Evolutionary conservation across 2,888 invertebrate species (phyloP).

Genomic region (Cordilura impudica): DNA sequence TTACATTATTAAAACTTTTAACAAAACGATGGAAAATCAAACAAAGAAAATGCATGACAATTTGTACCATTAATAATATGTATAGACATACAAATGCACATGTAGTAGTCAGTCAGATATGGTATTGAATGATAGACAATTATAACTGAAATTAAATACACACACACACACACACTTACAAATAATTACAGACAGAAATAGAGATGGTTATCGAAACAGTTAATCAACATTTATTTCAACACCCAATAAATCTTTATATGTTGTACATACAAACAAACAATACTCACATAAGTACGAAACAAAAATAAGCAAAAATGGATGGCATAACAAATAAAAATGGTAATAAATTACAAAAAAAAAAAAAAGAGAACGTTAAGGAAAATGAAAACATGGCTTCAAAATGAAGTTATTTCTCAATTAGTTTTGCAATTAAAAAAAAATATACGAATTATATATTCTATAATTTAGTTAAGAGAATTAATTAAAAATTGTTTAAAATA

Average conservation of each 20-base stretch:
- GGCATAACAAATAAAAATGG: slow-evolving; percentile 28
- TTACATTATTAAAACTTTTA: slow-evolving; percentile 18
- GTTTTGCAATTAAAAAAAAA: too few species aligned
- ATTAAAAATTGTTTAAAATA: too few species aligned
- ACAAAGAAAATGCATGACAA: background rate
- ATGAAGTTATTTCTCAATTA: too few species aligned
- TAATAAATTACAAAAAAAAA: slow-evolving; percentile 29
- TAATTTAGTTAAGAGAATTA: too few species aligned
- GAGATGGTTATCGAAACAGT: slow-evolving; percentile 56
- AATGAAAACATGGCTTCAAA: too few species aligned
- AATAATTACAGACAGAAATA: slow-evolving; percentile 17
- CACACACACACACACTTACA: background rate
- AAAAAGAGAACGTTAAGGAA: too few species aligned
- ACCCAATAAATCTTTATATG: slow-evolving; percentile 55
- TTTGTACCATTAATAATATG: background rate
- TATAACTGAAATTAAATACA: background rate
- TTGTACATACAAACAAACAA: too few species aligned
- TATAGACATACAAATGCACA: background rate
- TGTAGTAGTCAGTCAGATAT: too few species aligned
- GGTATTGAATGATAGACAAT: background rate
- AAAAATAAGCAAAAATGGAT: background rate
- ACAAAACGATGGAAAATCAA: background rate
- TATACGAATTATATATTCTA: too few species aligned
- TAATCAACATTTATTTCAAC: slow-evolving; percentile 58
- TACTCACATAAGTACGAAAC: background rate